Evolutionary conservation across 64 coral and sea anemone species (phyloP).

Genomic region (Porites australiensis): DNA sequence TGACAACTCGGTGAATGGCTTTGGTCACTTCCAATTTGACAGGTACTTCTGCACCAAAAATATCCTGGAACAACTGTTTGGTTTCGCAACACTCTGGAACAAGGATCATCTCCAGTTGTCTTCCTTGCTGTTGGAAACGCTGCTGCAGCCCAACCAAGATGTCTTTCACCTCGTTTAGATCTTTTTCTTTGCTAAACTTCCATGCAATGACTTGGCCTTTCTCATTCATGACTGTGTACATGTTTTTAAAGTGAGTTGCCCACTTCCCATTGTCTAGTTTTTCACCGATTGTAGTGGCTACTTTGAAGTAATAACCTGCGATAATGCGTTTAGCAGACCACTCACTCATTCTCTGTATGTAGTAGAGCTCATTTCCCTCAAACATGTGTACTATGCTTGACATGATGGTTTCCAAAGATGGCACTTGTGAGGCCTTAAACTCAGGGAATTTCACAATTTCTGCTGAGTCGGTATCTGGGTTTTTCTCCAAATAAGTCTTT

Average conservation of each 20-base stretch:
- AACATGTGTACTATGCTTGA: conserved; percentile 55
- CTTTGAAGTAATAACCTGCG: conserved; percentile 68
- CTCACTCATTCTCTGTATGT: conserved; percentile 75
- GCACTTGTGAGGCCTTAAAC: conserved; percentile 61
- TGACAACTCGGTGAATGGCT: conserved; percentile 53
- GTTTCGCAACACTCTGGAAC: conserved; percentile 64
- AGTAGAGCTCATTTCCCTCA: conserved; percentile 53
- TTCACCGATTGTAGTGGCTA: conserved; percentile 51
- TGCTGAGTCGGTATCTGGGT: not conserved
- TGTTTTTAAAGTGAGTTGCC: conserved; percentile 46
- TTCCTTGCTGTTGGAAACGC: conserved; percentile 52
- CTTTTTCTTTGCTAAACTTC: conserved; percentile 61
- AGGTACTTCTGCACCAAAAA: conserved; percentile 44
- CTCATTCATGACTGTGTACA: conserved; percentile 75
- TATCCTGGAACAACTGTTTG: conserved; percentile 5
- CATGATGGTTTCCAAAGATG: conserved; percentile 70
- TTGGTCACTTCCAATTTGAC: conserved; percentile 57
- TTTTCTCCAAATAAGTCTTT: conserved; percentile 31
- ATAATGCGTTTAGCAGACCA: conserved; percentile 53
- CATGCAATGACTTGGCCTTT: conserved; percentile 74
- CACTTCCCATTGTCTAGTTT: conserved; percentile 28
- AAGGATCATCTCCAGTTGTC: conserved; percentile 58
- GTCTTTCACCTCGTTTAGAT: conserved; percentile 19
- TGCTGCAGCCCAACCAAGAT: conserved; percentile 41
- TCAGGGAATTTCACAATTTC: conserved; percentile 36